These are phyloP conservation scores for Agrotis puta DNA, from an alignment of 2,888 invertebrate genomes.

Conservation along the genomic window DNA sequence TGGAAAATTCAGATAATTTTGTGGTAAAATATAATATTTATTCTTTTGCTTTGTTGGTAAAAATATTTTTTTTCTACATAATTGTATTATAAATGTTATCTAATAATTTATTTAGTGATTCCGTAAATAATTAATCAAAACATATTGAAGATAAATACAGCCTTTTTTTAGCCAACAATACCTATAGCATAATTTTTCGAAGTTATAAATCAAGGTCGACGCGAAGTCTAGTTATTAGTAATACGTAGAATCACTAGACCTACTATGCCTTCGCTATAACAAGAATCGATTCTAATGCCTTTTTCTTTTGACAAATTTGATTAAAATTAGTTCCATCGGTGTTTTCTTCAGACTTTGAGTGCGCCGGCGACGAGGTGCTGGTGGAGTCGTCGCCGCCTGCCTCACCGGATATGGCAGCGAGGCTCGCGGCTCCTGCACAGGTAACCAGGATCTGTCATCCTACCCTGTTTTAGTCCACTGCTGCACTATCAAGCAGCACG, in stretches of 20 bases:
- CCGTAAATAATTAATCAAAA: not conserved
- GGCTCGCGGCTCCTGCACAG: conserved; percentile 86
- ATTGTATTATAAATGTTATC: too few relatives aligned
- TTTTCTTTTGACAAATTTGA: conserved; percentile 16
- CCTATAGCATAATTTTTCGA: conserved; percentile 2
- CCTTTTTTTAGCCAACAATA: not conserved
- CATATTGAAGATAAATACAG: not conserved
- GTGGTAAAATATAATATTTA: not conserved
- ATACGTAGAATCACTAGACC: conserved; percentile 5
- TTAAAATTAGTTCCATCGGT: conserved; percentile 26
- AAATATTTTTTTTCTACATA: not conserved
- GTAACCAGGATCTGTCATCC: conserved; percentile 62
- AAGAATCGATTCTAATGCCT: conserved; percentile 24
- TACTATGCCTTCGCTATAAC: conserved; percentile 1
- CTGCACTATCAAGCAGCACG: not conserved
- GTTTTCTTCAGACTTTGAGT: conserved; percentile 87
- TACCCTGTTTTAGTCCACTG: not conserved
- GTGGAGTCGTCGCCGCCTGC: conserved; percentile 89
- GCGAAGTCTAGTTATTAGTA: conserved; percentile 10
- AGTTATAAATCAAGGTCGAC: conserved; percentile 31
- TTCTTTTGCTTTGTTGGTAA: not conserved
- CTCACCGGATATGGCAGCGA: conserved; percentile 88
- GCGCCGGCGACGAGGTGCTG: conserved; percentile 89
- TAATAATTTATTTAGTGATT: not conserved
- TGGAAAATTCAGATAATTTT: too few relatives aligned